A percentile compares a stretch with the other conserved stretches of the same genome.
These are phyloP conservation scores for Peromyscus leucopus DNA, from an alignment of 2,113 vertebrate species.

Conservation along the genomic window DNA sequence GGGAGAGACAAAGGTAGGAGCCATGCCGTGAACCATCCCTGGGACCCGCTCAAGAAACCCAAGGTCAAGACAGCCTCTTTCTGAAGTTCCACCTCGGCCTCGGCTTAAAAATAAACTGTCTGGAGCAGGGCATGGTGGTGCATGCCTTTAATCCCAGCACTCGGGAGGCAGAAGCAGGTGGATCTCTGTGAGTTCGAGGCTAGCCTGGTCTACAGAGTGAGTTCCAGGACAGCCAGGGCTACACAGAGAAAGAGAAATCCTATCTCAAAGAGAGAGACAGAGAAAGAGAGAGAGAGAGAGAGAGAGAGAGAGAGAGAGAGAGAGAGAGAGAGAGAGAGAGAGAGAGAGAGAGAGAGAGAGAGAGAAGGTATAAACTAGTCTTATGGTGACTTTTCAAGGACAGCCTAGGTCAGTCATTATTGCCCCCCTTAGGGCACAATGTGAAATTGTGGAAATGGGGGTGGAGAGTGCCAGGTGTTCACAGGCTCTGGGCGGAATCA, in stretches of 20 bases:
- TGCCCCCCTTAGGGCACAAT: neutral
- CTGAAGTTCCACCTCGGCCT: neutral
- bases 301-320: neutral
- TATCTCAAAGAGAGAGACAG: neutral
- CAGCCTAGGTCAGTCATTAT: neutral
- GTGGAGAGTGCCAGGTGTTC: neutral
- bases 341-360: neutral
- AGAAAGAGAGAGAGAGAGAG: neutral
- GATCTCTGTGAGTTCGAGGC: neutral
- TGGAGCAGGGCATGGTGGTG: neutral
- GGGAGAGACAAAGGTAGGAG: neutral
- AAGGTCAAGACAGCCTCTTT: neutral
- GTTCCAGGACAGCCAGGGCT: neutral
- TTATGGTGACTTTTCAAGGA: neutral
- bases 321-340: neutral
- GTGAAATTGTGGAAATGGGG: neutral
- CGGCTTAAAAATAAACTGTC: slow-evolving; percentile 7
- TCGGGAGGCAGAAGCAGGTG: neutral
- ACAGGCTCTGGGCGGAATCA: slow-evolving; percentile 16
- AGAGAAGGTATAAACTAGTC: slow-evolving; percentile 6
- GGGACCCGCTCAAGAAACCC: neutral
- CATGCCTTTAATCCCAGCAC: neutral
- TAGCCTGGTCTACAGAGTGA: neutral
- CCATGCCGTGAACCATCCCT: neutral
- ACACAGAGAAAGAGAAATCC: neutral